Base-by-base conservation (phyloP, 2,888 invertebrate species). In the Meta bourneti region DNA sequence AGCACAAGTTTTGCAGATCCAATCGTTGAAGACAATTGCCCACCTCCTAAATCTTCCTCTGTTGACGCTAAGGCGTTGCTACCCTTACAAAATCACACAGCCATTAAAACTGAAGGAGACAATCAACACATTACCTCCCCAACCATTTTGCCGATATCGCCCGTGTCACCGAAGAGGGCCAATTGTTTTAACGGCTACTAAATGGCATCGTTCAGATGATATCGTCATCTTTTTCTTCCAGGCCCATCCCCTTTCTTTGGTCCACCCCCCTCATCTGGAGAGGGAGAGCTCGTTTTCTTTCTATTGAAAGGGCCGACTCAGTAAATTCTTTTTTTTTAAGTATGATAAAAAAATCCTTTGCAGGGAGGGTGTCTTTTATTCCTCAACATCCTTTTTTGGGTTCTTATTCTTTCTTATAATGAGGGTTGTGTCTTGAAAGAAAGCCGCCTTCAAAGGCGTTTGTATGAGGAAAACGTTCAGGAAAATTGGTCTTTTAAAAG, bases 121-220 rank as follows among this genome's bases (percentile, higher is more conserved):
- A 61, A 61, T 79, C 79, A 79, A 79, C 79, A 79, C 79, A 61
- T 61, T 20, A 79, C 61, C 79, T 52, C 79, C 79, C 79, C 79
- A 79, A 54, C 79, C 79, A 79, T 79, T 79, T 79, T 52, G 19
- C 79, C 61, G 79, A 79, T 79, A 79, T 54, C 61, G 79, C 34
- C 20, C 71, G 69, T 82, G 71, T 70, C 78, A 70, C 70, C 49
- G 61, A 49, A 70, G 49, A 78, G 48, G 86, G 78, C 52, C 86
- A 86, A 86, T 86, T 86, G 86, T 86, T 86, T 86, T 86, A 86
- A 86, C 78, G 86, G 70, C 86, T 51, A 34, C 86, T 86, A 86
- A 70, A 86, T 78, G 86, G 86, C 70, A 51, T 71, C 70, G 48
- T 82, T 71, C 51, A n/a, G 70, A 82, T 71, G 70, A 82, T 82